Evolutionary conservation across 2,888 invertebrate genomes (phyloP), one percentile per base, ranked within the genome.

Genomic region (Cepaea hortensis): DNA sequence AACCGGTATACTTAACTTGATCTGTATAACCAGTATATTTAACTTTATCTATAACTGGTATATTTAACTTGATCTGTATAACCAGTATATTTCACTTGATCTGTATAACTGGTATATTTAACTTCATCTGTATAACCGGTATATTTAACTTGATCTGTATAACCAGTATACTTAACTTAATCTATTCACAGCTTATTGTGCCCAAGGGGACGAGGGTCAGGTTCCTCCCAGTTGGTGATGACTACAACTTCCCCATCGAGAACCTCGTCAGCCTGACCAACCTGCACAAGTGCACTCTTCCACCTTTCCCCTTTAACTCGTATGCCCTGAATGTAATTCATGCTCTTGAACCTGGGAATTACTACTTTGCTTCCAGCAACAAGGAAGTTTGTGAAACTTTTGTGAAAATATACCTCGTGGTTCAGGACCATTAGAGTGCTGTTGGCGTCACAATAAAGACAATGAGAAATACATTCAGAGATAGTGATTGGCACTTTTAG

Each of bases 251-350:
- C 68, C 81, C 81, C 70, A n/a, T 70, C 4, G 86, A 87, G 20
- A 85, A 88, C 20, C 83, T 89, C 18, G 85, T 87, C 70, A 88
- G 88, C 84, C 85, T 83, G 68, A 88, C 89, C 50, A 85, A 70
- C 76, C 68, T 80, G 61, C 23, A 55, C 80, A 85, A 65, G 18
- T 89, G 89, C 77, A 77, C 82, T 55, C 83, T 89, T 65, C 89
- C 89, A 1, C 85, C 85, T 7, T 88, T 88, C 62, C 55, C 84
- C 55, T 88, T 79, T 68, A 61, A 89, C 50, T 65, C 50, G 7
- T 89, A 86, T 82, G 65, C 82, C n/a, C 62, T 86, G 20, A 83
- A 84, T 50, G 68, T 72, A 4, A 65, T 76, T 18, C 73, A 88
- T 87, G n/a, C 61, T 11, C 83, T 87, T 35, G 68, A 85, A 20